Conservation (phyloP, 2,113 vertebrate species). For the Daboia siamensis region DNA sequence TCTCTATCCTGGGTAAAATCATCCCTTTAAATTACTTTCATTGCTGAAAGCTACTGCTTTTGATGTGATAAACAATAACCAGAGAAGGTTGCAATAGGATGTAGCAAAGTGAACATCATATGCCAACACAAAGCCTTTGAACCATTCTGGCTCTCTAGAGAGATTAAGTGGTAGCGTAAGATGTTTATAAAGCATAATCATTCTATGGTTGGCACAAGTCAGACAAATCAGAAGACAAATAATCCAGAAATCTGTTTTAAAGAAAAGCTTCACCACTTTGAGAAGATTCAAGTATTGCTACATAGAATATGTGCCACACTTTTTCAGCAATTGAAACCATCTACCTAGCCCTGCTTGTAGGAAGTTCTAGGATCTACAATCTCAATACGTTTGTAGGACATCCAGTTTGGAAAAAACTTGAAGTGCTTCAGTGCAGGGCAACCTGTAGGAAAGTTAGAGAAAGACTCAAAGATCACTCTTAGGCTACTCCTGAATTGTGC, state of each 20-base stretch:
- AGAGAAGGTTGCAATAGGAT: fast-evolving
- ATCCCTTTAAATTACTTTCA: neutral
- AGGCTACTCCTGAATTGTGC: neutral
- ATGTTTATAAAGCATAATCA: neutral
- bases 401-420: neutral
- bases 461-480: neutral
- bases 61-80: neutral
- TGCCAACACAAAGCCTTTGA: fast-evolving
- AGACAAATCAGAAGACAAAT: neutral
- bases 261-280: neutral
- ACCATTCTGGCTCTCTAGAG: neutral
- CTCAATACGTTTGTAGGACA: neutral
- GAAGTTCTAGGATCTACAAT: neutral
- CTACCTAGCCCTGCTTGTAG: neutral
- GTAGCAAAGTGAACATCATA: neutral
- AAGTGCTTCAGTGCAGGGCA: neutral
- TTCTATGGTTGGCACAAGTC: neutral
- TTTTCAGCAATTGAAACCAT: neutral
- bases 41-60: neutral
- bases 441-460: neutral
- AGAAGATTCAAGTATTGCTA: neutral
- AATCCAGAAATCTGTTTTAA: neutral
- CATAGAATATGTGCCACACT: neutral
- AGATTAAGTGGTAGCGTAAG: fast-evolving
- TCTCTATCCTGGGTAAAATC: fast-evolving